These are phyloP conservation scores for Salticus scenicus DNA, from an alignment of 2,888 invertebrate species.

Conservation along the genomic window DNA sequence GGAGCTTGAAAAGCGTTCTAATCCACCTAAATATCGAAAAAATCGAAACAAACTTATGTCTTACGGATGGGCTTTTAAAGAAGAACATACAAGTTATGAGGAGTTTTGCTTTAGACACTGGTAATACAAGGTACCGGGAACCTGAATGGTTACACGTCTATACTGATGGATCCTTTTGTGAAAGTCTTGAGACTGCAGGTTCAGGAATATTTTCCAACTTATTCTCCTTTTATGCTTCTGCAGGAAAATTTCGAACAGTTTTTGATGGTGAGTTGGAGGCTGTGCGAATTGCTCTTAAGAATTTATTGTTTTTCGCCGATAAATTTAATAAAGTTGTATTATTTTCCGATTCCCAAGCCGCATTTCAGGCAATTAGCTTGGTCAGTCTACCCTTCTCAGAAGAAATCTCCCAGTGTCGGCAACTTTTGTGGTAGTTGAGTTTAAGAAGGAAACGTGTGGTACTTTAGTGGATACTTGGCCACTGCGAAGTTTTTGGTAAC, in stretches of 20 bases:
- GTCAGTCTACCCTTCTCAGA: background rate
- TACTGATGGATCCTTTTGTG: too few species aligned
- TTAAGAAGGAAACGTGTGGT: background rate
- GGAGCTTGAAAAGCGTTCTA: too few species aligned
- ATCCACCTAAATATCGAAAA: too few species aligned
- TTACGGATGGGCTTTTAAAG: too few species aligned
- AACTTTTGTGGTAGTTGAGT: background rate
- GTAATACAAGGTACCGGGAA: too few species aligned
- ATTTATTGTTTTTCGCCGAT: background rate
- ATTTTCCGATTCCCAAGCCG: background rate
- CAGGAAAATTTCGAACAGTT: background rate
- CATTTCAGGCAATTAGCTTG: background rate
- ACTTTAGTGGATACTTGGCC: background rate
- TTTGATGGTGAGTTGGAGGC: background rate
- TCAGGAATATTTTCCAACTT: background rate
- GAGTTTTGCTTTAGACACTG: too few species aligned
- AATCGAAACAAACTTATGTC: too few species aligned
- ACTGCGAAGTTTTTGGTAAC: background rate
- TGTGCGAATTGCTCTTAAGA: background rate
- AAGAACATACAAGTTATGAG: too few species aligned
- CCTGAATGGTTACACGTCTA: too few species aligned
- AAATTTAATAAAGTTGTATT: background rate
- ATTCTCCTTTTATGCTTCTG: background rate
- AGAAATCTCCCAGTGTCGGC: slow-evolving; percentile 1
- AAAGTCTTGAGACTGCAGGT: too few species aligned